Evolutionary conservation across 2,888 invertebrate species (phyloP), one percentile per base, ranked within the genome.

Genomic region (Archaeoteleia sp.): DNA sequence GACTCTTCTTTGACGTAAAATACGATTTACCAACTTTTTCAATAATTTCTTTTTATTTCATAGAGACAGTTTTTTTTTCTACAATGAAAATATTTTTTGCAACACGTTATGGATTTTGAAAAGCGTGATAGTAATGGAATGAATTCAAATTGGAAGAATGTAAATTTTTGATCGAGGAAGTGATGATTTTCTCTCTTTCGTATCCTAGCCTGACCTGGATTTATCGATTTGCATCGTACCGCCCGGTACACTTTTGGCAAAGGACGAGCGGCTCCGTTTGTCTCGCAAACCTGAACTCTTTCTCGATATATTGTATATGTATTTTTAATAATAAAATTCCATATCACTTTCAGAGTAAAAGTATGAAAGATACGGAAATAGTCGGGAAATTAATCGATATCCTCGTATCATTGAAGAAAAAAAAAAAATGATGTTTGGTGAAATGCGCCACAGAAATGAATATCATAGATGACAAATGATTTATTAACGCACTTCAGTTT

Each of bases 171-270:
- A 49, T 37, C 49, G 27, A 49, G 29, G 14, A 49, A 49, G 37
- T 37, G 34, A 39, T n/a, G 17, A 37, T 49, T 49, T 17, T 49
- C 23, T 9, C 14, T 23, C 32, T 53, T 42, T 42, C 32, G 23
- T 30, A 29, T 32, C 32, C 30, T 10, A 25, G 32, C 14, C 23
- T 42, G 42, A 53, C 53, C 53, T 53, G 32, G 53, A 53, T 53
- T 53, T 53, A 53, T 53, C 32, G 39, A 53, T 53, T 40, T 53
- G 37, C 39, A 53, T 53, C 40, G 32, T 13, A 53, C 40, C 20
- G 32, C 39, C 17, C 40, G 30, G 27, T 53, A 30, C 27, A 40
- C 20, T 53, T 40, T 53, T 40, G 51, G 39, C 51, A 53, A 30
- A 53, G 40, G 17, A 40, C 40, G 37, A 40, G 39, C 17, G 17